A percentile compares a stretch with the other conserved stretches of the same genome.
Evolutionary conservation across 2,113 vertebrate genomes (phyloP).

Genomic region (Panthera tigris): DNA sequence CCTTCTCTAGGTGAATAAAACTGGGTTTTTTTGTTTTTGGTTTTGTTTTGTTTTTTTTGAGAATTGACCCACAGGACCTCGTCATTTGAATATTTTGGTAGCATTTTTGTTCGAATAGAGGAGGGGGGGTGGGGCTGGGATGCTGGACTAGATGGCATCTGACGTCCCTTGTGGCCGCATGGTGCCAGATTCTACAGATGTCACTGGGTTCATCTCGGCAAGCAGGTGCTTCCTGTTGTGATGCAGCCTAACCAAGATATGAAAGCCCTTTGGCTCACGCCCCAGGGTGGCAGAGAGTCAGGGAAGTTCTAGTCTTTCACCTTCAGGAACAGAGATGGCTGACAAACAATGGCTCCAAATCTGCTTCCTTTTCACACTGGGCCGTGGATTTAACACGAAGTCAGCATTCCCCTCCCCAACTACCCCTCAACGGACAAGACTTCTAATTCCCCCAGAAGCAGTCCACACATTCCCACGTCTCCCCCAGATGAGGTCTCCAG

Average conservation of each 20-base stretch:
- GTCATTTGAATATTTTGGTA: background rate
- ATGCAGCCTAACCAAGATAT: background rate
- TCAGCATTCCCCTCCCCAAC: background rate
- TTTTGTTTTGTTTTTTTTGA: background rate
- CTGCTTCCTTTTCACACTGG: background rate
- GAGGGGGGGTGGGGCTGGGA: background rate
- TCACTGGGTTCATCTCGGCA: too few relatives aligned
- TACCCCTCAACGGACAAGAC: background rate
- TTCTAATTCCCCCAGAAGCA: background rate
- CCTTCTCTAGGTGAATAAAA: background rate
- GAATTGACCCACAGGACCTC: background rate
- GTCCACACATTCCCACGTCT: accelerated
- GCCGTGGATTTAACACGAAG: background rate
- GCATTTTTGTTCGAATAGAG: background rate
- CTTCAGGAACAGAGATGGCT: background rate
- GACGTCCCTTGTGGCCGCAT: accelerated
- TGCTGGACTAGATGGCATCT: background rate
- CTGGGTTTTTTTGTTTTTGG: too few relatives aligned
- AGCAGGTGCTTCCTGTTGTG: background rate
- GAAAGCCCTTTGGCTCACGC: background rate
- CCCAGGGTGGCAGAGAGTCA: background rate
- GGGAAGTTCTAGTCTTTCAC: background rate
- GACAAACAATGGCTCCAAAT: background rate
- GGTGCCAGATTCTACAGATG: background rate
- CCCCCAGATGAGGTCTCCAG: background rate